Evolutionary conservation across 30 jellyfish, hydroid and myxozoan species (phyloP), one percentile per base, ranked within the genome.

Genomic region (Aurelia sp.): DNA sequence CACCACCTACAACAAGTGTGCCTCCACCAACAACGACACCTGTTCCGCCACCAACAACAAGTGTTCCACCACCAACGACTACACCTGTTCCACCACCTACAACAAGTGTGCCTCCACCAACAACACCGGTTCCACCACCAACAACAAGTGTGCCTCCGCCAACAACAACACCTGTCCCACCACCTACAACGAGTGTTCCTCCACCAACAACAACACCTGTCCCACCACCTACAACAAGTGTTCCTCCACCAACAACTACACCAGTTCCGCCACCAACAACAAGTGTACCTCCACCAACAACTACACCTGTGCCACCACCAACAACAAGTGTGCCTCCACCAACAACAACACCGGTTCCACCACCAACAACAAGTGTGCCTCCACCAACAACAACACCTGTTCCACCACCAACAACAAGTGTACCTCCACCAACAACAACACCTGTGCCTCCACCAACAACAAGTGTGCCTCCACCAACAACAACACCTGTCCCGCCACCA

Each of bases 41-140:
- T 0, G 33, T 27, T 27, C 33, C 33, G 2, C 33, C 33, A 27
- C 33, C 33, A 2, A 71, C 63, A 58, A 64, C 59, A 37, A 37
- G 50, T 37, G 50, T 37, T 1, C 48, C 48, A 0, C 50, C 73
- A 23, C 67, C 69, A 60, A 62, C 90, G 18, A 86, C 96, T 6
- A 71, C 96, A 62, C 19, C 96, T 51, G 12, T 72, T 19, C 40
- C 80, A 11, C 60, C 66, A 23, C 68, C 68, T 19, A 57, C 80
- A 9, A 70, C 89, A 19, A 64, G 72, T 22, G 27, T 74, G 23
- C 37, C 86, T 0, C 21, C 82, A 13, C 33, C 33, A 27, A 27
- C 33, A 44, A 13, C 82, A 9, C 13, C 82, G 0, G 22, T 67
- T 12, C 18, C 41, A 15, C 27, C 82, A 27, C 33, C 33, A 27